phyloP scores from a whole-genome alignment of 2,888 invertebrate species.

The Crocallis elinguaria region DNA sequence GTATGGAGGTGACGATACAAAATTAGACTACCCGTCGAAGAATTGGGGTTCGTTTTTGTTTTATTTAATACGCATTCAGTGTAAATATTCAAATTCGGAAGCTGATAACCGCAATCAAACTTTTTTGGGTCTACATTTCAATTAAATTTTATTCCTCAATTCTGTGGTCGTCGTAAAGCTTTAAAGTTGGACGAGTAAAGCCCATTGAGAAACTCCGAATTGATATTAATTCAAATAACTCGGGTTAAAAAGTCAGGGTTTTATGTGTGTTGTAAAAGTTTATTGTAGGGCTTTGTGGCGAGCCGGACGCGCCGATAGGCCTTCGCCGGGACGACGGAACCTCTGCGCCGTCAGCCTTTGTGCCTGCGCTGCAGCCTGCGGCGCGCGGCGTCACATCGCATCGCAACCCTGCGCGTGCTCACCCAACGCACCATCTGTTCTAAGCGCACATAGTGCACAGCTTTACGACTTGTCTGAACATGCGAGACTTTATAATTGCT shows the following conservation, averaged over 20 bases:
- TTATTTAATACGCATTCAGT: slow-evolving; percentile 63
- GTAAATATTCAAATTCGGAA: slow-evolving; percentile 84
- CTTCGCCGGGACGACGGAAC: slow-evolving; percentile 65
- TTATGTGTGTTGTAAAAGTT: slow-evolving; percentile 83
- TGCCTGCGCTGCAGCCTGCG: slow-evolving; percentile 32
- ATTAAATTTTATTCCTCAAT: slow-evolving; percentile 84
- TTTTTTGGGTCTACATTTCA: slow-evolving; percentile 81
- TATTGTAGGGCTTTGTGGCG: slow-evolving; percentile 83
- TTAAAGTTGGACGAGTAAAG: slow-evolving; percentile 84
- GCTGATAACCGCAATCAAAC: slow-evolving; percentile 83
- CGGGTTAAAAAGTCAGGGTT: slow-evolving; percentile 84
- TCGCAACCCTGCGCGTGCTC: slow-evolving; percentile 50
- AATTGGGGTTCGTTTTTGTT: slow-evolving; percentile 43
- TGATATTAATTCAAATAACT: slow-evolving; percentile 85
- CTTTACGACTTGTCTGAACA: slow-evolving; percentile 13
- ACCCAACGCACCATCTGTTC: slow-evolving; percentile 39
- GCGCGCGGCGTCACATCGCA: slow-evolving; percentile 25
- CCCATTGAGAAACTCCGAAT: slow-evolving; percentile 84
- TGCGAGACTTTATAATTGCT: slow-evolving; percentile 15
- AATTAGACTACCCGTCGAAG: slow-evolving; percentile 36
- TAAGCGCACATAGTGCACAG: slow-evolving; percentile 9
- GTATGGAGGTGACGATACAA: slow-evolving; percentile 32
- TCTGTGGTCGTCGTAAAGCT: slow-evolving; percentile 82
- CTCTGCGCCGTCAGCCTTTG: slow-evolving; percentile 51
- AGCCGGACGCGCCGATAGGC: slow-evolving; percentile 81